These are phyloP conservation scores for Drosophila repleta DNA, from an alignment of 1,140 invertebrate species.

Conservation along the genomic window DNA sequence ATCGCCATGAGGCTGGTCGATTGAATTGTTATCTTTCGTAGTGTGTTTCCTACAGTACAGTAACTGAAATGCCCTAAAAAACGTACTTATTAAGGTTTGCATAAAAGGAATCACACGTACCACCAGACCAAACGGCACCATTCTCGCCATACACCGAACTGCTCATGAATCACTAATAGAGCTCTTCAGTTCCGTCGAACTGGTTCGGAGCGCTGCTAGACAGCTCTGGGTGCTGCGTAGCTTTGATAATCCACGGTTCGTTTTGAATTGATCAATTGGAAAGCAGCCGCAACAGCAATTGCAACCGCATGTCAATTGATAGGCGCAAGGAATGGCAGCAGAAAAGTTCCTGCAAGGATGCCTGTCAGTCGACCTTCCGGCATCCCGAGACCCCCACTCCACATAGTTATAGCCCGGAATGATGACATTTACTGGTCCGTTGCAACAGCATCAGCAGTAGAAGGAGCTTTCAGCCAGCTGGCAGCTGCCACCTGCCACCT, in stretches of 20 bases:
- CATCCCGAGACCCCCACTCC: not conserved
- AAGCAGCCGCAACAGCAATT: conserved; percentile 35
- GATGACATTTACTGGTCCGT: conserved; percentile 57
- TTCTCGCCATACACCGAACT: too few species aligned
- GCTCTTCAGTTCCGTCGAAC: not conserved
- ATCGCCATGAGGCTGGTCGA: too few species aligned
- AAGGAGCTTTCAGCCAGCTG: conserved; percentile 19
- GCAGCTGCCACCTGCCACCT: conserved; percentile 38
- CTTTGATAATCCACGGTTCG: conserved; percentile 49
- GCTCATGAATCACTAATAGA: not conserved
- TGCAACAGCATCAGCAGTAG: not conserved
- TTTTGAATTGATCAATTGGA: conserved; percentile 59
- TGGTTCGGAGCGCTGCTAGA: not conserved
- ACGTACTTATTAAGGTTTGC: too few species aligned
- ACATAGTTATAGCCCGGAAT: conserved; percentile 35
- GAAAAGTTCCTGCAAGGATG: not conserved
- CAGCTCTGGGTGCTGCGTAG: not conserved
- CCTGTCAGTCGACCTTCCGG: not conserved
- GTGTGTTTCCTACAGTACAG: too few species aligned
- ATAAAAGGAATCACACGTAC: too few species aligned
- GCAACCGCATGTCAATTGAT: conserved; percentile 45
- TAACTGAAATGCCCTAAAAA: too few species aligned
- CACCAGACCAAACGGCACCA: too few species aligned
- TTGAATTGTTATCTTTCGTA: too few species aligned
- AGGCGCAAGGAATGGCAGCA: conserved; percentile 16